A percentile compares a stretch with the other conserved stretches of the same genome.
These are phyloP conservation scores for Myiagra hebetior DNA, from an alignment of 2,113 vertebrate genomes.

Conservation along the genomic window DNA sequence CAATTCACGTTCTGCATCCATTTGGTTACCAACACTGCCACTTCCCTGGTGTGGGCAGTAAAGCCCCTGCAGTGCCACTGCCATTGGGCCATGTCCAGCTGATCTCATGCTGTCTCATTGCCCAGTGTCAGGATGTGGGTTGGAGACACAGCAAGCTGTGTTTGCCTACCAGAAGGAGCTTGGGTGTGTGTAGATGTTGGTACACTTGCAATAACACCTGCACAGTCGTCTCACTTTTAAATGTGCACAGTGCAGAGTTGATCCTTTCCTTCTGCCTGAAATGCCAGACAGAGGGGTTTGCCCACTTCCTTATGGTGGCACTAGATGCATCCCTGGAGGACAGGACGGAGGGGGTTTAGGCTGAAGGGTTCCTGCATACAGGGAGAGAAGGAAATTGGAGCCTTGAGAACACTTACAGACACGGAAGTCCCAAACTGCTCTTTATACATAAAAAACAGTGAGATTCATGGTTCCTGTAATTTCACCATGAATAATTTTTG, in stretches of 20 bases:
- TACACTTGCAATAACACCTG: neutral
- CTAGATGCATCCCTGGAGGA: neutral
- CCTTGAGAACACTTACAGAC: neutral
- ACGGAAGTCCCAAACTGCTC: neutral
- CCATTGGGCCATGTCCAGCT: neutral
- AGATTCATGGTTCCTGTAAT: neutral
- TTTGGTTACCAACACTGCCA: fast-evolving
- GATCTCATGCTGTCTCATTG: neutral
- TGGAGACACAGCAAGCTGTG: neutral
- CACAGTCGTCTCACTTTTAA: neutral
- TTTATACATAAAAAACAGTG: neutral
- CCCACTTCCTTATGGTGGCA: neutral
- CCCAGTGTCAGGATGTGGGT: neutral
- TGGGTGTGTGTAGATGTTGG: neutral
- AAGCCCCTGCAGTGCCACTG: neutral
- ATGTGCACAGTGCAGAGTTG: neutral
- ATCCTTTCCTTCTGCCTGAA: neutral
- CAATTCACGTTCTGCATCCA: neutral
- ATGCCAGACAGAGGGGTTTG: neutral
- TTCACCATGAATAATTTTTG: neutral
- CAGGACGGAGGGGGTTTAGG: neutral
- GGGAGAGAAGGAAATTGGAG: neutral
- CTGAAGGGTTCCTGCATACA: neutral
- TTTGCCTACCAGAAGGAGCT: neutral
- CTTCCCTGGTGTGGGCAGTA: neutral